Evolutionary conservation across 2,888 invertebrate species (phyloP).

Genomic region (Drosophila anceps): DNA sequence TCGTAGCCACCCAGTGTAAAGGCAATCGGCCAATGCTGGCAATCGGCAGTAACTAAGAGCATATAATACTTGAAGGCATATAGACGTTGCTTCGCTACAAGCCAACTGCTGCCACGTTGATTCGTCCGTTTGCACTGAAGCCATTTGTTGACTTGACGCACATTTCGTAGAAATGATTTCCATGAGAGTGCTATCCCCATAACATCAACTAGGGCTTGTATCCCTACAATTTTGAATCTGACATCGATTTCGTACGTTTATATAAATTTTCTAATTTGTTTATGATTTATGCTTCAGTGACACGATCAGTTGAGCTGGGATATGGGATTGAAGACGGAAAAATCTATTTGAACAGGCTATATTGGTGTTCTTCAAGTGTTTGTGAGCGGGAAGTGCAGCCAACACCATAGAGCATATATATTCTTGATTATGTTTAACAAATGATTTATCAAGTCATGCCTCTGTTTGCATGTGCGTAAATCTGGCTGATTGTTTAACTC

Average conservation of each 20-base stretch:
- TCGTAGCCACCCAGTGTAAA: neutral
- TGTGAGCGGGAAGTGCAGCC: too few species aligned
- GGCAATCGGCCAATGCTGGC: neutral
- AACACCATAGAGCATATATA: too few species aligned
- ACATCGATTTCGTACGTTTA: conserved; percentile 8
- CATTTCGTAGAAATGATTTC: conserved; percentile 13
- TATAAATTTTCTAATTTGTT: neutral
- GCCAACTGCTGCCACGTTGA: neutral
- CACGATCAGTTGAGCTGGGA: neutral
- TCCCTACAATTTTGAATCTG: conserved; percentile 38
- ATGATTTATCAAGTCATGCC: too few species aligned
- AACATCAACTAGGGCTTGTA: neutral
- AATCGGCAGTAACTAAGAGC: neutral
- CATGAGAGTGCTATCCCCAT: conserved; percentile 27
- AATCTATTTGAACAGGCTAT: too few species aligned
- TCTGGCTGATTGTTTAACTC: too few species aligned
- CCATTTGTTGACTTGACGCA: neutral
- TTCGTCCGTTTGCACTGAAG: neutral
- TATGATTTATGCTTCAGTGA: neutral
- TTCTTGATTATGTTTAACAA: too few species aligned
- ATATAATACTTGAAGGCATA: conserved; percentile 8
- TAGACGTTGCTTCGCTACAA: neutral
- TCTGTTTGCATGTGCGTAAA: too few species aligned
- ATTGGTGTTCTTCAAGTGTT: too few species aligned
- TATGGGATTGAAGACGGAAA: too few species aligned